A percentile compares a stretch with the other conserved stretches of the same genome.
Evolutionary conservation across 2,113 vertebrate genomes (phyloP).

Genomic region (Ameiurus melas): DNA sequence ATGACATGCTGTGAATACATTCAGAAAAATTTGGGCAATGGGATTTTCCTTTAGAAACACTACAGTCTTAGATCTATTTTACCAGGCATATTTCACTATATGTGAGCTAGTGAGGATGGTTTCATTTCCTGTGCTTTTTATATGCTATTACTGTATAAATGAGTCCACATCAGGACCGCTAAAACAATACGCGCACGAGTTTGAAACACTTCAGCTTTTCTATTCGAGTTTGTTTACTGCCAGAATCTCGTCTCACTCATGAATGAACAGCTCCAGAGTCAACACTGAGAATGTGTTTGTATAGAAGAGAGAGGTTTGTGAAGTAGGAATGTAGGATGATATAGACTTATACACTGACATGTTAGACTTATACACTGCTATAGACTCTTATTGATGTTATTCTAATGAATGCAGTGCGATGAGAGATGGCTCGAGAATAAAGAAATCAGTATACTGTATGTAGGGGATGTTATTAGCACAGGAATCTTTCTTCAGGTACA

Average conservation of each 20-base stretch:
- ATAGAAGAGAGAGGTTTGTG: conserved; percentile 39
- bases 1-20: neutral
- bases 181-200: conserved; percentile 30
- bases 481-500: conserved; percentile 55
- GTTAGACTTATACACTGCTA: conserved; percentile 4
- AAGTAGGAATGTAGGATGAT: conserved; percentile 43
- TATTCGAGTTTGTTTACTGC: conserved; percentile 36
- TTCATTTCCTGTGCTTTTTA: conserved; percentile 43
- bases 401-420: conserved; percentile 34
- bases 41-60: conserved; percentile 13
- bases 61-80: neutral
- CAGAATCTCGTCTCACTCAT: conserved; percentile 30
- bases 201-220: conserved; percentile 45
- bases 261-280: conserved; percentile 22
- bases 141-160: conserved; percentile 45
- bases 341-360: conserved; percentile 41
- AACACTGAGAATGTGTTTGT: conserved; percentile 43
- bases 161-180: conserved; percentile 38
- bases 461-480: conserved; percentile 52
- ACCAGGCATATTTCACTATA: neutral
- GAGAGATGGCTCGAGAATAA: conserved; percentile 22
- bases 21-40: neutral
- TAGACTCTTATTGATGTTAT: conserved; percentile 37
- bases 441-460: conserved; percentile 38
- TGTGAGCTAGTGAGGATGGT: neutral